Evolutionary conservation across 2,888 invertebrate genomes (phyloP).

Genomic region (Polyommatus iphigenia): DNA sequence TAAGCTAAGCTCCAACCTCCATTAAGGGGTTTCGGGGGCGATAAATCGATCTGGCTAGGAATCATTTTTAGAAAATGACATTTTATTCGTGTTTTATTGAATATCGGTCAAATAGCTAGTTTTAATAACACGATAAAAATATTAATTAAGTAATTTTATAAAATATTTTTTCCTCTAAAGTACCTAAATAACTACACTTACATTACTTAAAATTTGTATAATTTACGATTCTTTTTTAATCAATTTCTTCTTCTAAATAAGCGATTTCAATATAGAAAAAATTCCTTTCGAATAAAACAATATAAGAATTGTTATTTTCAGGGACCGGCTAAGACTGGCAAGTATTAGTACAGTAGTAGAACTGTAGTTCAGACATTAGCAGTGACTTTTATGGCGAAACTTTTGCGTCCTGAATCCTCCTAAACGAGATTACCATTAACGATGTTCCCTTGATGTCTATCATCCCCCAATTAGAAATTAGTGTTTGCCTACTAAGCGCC

Average conservation of each 20-base stretch:
- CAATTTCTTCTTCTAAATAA: too few species aligned
- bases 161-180: too few species aligned
- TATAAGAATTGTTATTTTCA: neutral
- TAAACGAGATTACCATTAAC: neutral
- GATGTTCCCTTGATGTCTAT: neutral
- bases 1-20: too few species aligned
- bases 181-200: too few species aligned
- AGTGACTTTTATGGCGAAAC: conserved; percentile 26
- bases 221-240: too few species aligned
- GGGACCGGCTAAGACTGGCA: neutral
- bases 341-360: conserved; percentile 2
- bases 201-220: too few species aligned
- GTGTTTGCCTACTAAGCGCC: neutral
- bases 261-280: too few species aligned
- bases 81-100: too few species aligned
- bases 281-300: neutral
- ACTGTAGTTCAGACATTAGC: conserved; percentile 7
- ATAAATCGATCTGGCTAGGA: too few species aligned
- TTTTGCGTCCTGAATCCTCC: conserved; percentile 6
- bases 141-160: neutral
- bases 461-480: neutral
- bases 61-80: too few species aligned
- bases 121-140: neutral
- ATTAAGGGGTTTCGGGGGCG: too few species aligned
- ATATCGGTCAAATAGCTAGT: too few species aligned